Evolutionary conservation across 2,113 vertebrate genomes (phyloP).

Genomic region (Carassius auratus): DNA sequence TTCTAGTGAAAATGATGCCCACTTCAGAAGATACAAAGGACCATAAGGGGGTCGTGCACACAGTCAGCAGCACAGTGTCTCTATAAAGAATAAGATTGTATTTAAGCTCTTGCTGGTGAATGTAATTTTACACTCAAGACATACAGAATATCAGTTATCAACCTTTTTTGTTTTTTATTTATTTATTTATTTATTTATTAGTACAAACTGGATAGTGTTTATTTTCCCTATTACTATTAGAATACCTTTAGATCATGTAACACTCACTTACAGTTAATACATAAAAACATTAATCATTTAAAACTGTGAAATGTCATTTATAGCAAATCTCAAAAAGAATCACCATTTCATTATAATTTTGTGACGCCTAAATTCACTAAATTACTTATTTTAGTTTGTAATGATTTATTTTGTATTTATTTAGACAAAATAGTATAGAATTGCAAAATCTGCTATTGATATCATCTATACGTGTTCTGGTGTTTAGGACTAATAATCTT

Average conservation of each 20-base stretch:
- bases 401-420: neutral
- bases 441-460: neutral
- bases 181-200: neutral
- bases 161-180: neutral
- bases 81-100: neutral
- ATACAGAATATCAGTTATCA: neutral
- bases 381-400: neutral
- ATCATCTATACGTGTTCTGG: neutral
- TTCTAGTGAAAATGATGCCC: slow-evolving; percentile 25
- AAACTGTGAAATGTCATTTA: neutral
- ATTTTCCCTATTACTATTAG: neutral
- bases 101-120: neutral
- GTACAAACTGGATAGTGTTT: neutral
- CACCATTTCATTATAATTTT: neutral
- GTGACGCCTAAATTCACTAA: neutral
- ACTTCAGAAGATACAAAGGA: slow-evolving; percentile 47
- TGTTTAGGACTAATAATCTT: neutral
- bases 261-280: neutral
- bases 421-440: neutral
- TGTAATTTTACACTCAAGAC: neutral
- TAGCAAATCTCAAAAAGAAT: neutral
- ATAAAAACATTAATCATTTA: neutral
- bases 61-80: slow-evolving; percentile 16
- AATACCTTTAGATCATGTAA: neutral
- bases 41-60: neutral